Evolutionary conservation across 2,888 invertebrate genomes (phyloP), one percentile per base, ranked within the genome.

Genomic region (Mystacides longicornis): DNA sequence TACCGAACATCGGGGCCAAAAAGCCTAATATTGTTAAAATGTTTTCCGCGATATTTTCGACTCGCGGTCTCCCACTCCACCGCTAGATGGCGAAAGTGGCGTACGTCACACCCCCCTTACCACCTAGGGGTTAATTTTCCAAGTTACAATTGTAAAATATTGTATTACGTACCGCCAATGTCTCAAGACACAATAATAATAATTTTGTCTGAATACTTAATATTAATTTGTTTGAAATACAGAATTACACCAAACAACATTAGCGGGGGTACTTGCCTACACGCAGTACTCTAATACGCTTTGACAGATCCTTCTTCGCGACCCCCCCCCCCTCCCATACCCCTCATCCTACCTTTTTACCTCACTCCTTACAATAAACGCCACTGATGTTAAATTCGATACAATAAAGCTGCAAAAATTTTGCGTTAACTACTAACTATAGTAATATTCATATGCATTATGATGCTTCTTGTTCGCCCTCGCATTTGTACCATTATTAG

Each of bases 231-330:
- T 27, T 27, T 27, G 27, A 27, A 27, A 27, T 27, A 27, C 27
- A 27, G 27, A 27, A 27, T 27, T 27, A 27, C 27, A 27, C 27
- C 60, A 58, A 60, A 60, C 56, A 60, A 58, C 58, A 58, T 57
- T 60, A 56, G 60, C 49, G 60, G 48, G 54, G 52, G 56, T 53
- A 58, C 60, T 58, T 60, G n/a, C n/a, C n/a, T n/a, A n/a, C n/a
- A n/a, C n/a, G n/a, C n/a, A n/a, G n/a, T n/a, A n/a, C n/a, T n/a
- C n/a, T n/a, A n/a, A n/a, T n/a, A n/a, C n/a, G n/a, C n/a, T n/a
- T n/a, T n/a, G n/a, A n/a, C n/a, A n/a, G n/a, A n/a, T n/a, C n/a
- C n/a, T n/a, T n/a, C n/a, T n/a, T n/a, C n/a, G n/a, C n/a, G n/a
- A n/a, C n/a, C n/a, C n/a, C n/a, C n/a, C n/a, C n/a, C n/a, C n/a